phyloP scores from a whole-genome alignment of 2,797 vertebrate species.

The Lepidocolaptes lacrymiger region DNA sequence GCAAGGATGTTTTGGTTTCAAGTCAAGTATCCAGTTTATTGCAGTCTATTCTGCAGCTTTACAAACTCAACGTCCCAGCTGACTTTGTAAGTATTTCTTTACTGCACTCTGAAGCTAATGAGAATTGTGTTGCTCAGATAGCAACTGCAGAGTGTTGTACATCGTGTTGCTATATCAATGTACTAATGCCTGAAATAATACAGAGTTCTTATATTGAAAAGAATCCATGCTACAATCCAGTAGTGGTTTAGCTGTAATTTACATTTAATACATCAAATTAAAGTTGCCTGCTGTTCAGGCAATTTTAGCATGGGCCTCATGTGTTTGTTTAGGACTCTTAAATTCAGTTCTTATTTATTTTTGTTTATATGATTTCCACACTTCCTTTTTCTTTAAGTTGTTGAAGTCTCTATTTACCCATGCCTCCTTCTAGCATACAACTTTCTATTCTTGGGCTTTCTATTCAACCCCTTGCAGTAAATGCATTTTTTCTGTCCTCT shows the following conservation, averaged over 20 bases:
- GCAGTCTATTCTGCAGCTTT: slow-evolving; percentile 84
- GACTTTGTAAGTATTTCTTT: slow-evolving; percentile 82
- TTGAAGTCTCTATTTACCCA: not conserved
- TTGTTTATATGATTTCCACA: not conserved
- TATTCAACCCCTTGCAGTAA: not conserved
- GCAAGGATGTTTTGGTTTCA: slow-evolving; percentile 86
- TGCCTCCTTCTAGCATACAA: not conserved
- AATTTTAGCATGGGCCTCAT: not conserved
- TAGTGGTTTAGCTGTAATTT: not conserved
- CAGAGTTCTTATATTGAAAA: not conserved
- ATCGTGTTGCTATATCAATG: not conserved
- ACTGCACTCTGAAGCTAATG: not conserved
- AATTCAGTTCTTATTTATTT: not conserved
- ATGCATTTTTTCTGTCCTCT: not conserved
- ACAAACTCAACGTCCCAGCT: slow-evolving; percentile 84
- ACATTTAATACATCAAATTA: not conserved
- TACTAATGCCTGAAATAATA: not conserved
- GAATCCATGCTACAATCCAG: not conserved
- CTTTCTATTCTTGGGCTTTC: not conserved
- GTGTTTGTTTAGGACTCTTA: not conserved
- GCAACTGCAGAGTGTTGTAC: not conserved
- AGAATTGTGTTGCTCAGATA: not conserved
- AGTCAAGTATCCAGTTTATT: slow-evolving; percentile 84
- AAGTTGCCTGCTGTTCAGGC: not conserved
- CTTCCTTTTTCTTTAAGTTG: not conserved